phyloP scores from a whole-genome alignment of 2,797 vertebrate species.

The Enteromius radiatus region DNA sequence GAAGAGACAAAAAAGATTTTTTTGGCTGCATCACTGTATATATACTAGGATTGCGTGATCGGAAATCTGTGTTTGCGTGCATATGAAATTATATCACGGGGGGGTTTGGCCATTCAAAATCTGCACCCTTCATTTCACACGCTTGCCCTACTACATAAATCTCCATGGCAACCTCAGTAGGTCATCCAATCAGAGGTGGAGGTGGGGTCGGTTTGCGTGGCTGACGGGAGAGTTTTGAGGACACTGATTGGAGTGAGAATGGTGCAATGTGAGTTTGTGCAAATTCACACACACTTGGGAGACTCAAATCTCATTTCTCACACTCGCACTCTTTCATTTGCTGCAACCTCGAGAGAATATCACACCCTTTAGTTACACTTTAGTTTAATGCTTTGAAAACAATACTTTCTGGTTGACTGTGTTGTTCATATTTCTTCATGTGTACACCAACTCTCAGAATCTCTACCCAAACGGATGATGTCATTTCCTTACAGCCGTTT shows the following conservation, averaged over 20 bases:
- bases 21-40: slow-evolving; percentile 1
- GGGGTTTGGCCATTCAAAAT: slow-evolving; percentile 65
- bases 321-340: slow-evolving; percentile 12
- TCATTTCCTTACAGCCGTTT: slow-evolving; percentile 21
- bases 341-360: slow-evolving; percentile 32
- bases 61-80: slow-evolving; percentile 15
- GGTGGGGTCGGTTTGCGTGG: slow-evolving; percentile 67
- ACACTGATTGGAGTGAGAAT: slow-evolving; percentile 65
- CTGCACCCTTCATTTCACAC: slow-evolving; percentile 73
- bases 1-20: not conserved
- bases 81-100: slow-evolving; percentile 33
- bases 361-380: slow-evolving; percentile 16
- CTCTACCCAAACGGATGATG: slow-evolving; percentile 20
- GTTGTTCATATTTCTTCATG: not conserved
- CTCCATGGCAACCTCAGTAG: slow-evolving; percentile 84
- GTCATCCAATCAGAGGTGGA: slow-evolving; percentile 82
- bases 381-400: not conserved
- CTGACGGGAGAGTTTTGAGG: slow-evolving; percentile 60
- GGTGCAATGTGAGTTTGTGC: slow-evolving; percentile 59
- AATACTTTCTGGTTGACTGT: not conserved
- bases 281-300: slow-evolving; percentile 37
- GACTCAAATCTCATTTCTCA: slow-evolving; percentile 31
- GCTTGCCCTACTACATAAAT: slow-evolving; percentile 75
- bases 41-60: not conserved
- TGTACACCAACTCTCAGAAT: not conserved